Evolutionary conservation across 2,113 vertebrate species (phyloP), one percentile per base, ranked within the genome.

Genomic region (Trichomycterus rosablanca): DNA sequence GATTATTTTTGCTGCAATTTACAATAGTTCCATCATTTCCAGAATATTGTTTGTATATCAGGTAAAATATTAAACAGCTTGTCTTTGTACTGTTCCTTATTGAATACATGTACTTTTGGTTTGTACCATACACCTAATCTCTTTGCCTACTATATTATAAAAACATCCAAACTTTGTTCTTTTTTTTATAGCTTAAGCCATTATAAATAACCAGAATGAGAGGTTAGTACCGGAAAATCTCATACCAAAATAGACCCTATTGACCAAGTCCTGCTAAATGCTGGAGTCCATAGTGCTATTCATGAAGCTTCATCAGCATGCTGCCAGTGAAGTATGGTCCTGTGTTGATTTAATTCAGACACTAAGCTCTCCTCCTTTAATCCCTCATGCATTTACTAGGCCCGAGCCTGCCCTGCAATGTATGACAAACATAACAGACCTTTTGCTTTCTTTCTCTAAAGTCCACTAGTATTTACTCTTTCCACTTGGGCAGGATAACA

Each of bases 271-370:
- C 80, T 80, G 78, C 81, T 83, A 84, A 82, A 82, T 74, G 80
- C 53, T 76, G 81, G 74, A 85, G 80, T 86, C 83, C 87, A 89
- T 86, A 79, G 81, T 75, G 74, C 83, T 77, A 89, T 90, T 90
- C 86, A 90, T 85, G 79, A 75, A 44, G 81, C 74, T 84, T 88
- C 85, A 90, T 90, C 83, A 89, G 84, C 86, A 90, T 90, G 82
- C 88, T 87, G 75, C 69, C 78, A 75, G 86, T 86, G 87, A 86
- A 86, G 80, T 59, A 73, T 77, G 80, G 77, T 82, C 86, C 84
- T 86, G 81, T 83, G 86, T 79, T 83, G 79, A 86, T 81, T 88
- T 84, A 89, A 89, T 89, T 80, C 87, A 86, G 79, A 84, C 86
- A 86, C 78, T 86, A 83, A 84, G 80, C 82, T 82, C 82, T 81